These are phyloP conservation scores for Sinelater perroti DNA, from an alignment of 2,888 invertebrate species.

Conservation along the genomic window DNA sequence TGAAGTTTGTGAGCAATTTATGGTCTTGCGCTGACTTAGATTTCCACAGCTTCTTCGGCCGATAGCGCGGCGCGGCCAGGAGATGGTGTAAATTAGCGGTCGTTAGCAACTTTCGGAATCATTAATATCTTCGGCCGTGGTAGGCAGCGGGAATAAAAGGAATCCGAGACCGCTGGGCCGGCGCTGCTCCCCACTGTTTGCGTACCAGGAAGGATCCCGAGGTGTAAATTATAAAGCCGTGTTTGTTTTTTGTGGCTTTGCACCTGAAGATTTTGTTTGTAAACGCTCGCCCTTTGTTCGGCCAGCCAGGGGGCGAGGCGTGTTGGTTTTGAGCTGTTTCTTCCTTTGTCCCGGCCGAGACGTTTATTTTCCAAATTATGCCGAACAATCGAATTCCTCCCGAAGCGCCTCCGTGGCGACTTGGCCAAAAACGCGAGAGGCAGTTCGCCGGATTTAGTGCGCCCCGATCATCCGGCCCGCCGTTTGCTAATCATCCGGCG, in stretches of 20 bases:
- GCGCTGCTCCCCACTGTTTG: slow-evolving; percentile 36
- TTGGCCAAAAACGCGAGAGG: not conserved
- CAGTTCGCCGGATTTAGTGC: slow-evolving; percentile 7
- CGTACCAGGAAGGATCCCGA: slow-evolving; percentile 47
- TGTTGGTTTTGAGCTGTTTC: slow-evolving; percentile 42
- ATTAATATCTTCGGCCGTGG: slow-evolving; percentile 25
- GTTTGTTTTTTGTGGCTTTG: slow-evolving; percentile 51
- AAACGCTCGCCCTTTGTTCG: slow-evolving; percentile 50
- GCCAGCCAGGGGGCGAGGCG: slow-evolving; percentile 45
- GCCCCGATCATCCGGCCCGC: not conserved
- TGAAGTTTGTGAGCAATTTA: slow-evolving; percentile 55
- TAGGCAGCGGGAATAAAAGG: slow-evolving; percentile 21
- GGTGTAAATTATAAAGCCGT: slow-evolving; percentile 52
- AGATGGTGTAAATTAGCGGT: slow-evolving; percentile 31
- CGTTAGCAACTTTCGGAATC: slow-evolving; percentile 24
- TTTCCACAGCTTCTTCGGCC: slow-evolving; percentile 41
- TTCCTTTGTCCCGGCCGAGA: slow-evolving; percentile 36
- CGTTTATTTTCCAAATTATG: slow-evolving; percentile 41
- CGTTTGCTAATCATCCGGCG: too few species aligned
- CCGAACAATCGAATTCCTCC: slow-evolving; percentile 34
- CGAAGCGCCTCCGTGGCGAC: slow-evolving; percentile 7
- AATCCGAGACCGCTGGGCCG: slow-evolving; percentile 21
- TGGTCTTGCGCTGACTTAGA: slow-evolving; percentile 52
- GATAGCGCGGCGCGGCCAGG: slow-evolving; percentile 10
- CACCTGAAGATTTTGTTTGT: slow-evolving; percentile 52